Percentiles rank a stretch among this genome's conserved stretches.
Conservation (phyloP, 2,888 invertebrate genomes). For the Atethmia centrago region DNA sequence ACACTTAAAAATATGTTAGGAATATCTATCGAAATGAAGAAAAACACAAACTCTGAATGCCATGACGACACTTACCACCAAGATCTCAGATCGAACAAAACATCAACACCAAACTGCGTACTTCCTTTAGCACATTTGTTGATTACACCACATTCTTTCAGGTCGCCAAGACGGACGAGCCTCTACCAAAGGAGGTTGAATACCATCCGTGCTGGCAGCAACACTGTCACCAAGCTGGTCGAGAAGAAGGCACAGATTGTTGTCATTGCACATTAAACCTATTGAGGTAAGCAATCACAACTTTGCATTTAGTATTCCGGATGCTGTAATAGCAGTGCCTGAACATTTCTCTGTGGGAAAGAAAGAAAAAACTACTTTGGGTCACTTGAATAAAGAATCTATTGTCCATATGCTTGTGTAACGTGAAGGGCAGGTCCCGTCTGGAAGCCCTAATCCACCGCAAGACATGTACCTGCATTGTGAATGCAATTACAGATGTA, state of each 20-base stretch:
- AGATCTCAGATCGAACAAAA: conserved; percentile 87
- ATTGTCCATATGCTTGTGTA: conserved; percentile 95
- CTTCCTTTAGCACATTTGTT: conserved; percentile 18
- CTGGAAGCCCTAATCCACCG: conserved; percentile 98
- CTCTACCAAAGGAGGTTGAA: conserved; percentile 97
- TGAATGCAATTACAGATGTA: conserved; percentile 95
- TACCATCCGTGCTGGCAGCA: conserved; percentile 96
- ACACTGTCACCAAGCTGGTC: conserved; percentile 97
- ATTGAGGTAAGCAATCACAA: conserved; percentile 94
- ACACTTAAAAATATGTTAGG: neutral
- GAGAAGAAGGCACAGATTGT: conserved; percentile 99
- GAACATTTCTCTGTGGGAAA: neutral
- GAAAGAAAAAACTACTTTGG: neutral
- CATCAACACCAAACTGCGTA: accelerated
- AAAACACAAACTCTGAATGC: conserved; percentile 82
- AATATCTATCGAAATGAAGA: conserved; percentile 78
- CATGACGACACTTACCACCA: conserved; percentile 89
- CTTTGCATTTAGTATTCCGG: neutral
- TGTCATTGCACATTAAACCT: conserved; percentile 99
- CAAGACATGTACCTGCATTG: conserved; percentile 97
- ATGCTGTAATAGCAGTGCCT: neutral
- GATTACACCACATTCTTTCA: conserved; percentile 59
- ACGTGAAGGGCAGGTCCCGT: conserved; percentile 99
- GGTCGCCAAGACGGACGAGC: conserved; percentile 97
- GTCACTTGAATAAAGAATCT: neutral